Percentiles rank a stretch among this genome's conserved stretches.
Evolutionary conservation across 2,113 vertebrate species (phyloP).

Genomic region (cattle (Bos taurus)): DNA sequence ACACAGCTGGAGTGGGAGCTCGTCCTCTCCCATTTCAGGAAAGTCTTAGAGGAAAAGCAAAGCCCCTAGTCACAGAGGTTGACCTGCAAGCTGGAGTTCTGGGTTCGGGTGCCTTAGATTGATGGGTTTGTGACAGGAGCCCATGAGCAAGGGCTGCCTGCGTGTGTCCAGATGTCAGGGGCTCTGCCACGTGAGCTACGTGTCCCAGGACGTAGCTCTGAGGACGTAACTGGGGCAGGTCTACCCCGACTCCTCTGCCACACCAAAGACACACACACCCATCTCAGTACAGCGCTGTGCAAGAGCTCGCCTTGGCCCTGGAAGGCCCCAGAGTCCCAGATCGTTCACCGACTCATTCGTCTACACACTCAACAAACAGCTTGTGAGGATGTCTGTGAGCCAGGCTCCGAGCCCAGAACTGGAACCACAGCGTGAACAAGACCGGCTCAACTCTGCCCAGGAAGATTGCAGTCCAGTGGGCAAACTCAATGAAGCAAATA

Average conservation of each 20-base stretch:
- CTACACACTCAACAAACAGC: background rate
- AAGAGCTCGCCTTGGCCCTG: background rate
- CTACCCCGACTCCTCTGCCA: background rate
- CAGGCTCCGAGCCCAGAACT: background rate
- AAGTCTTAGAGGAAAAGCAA: background rate
- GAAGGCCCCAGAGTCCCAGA: background rate
- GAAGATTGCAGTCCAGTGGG: background rate
- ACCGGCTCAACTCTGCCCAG: background rate
- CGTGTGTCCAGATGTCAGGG: background rate
- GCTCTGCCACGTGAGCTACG: no score
- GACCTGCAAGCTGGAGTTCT: background rate
- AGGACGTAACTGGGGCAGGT: background rate
- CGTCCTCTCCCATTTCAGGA: background rate
- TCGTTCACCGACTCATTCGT: background rate
- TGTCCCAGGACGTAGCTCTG: background rate
- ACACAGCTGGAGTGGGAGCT: background rate
- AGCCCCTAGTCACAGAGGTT: background rate
- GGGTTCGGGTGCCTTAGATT: no score
- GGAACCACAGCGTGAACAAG: background rate
- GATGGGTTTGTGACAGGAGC: background rate
- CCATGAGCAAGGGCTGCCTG: accelerated
- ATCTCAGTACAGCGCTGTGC: background rate
- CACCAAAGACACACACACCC: background rate
- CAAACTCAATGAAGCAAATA: background rate
- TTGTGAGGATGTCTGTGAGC: background rate